A percentile compares a stretch with the other conserved stretches of the same genome.
These are phyloP conservation scores for Dysmachus trigonus DNA, from an alignment of 2,888 invertebrate genomes.

Conservation along the genomic window DNA sequence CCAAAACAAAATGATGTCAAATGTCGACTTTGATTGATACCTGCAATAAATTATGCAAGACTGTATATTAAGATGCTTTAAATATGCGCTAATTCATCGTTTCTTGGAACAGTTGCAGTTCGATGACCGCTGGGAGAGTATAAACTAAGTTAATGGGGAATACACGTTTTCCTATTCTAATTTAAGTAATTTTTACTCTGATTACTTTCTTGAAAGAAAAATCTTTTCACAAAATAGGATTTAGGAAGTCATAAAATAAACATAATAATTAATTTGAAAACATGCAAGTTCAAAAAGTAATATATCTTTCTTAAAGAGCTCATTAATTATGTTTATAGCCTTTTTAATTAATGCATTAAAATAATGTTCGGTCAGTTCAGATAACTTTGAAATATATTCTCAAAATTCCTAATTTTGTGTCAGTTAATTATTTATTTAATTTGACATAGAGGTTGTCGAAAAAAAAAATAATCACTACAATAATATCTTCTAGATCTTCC, in stretches of 20 bases:
- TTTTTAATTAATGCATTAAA: too few species aligned
- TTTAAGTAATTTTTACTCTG: background rate
- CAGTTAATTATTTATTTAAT: too few species aligned
- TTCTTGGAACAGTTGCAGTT: background rate
- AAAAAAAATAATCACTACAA: background rate
- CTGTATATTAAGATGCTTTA: background rate
- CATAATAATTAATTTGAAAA: background rate
- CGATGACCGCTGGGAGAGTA: background rate
- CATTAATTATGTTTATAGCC: too few species aligned
- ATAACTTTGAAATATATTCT: background rate
- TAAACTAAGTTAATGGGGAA: background rate
- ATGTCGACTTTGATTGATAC: background rate
- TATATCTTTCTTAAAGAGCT: too few species aligned
- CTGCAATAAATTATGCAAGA: background rate
- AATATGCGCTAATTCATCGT: background rate
- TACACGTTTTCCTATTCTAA: background rate
- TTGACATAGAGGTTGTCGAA: too few species aligned
- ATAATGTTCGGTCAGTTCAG: too few species aligned
- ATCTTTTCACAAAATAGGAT: background rate
- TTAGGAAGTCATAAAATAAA: background rate
- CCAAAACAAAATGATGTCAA: background rate
- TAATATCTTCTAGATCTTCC: too few species aligned
- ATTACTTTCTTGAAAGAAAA: background rate
- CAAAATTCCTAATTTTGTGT: background rate
- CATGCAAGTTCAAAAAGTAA: background rate